Percentiles rank a stretch among this genome's conserved stretches.
These are phyloP conservation scores for Mus spicilegus DNA, from an alignment of 2,113 vertebrate species.

Conservation along the genomic window DNA sequence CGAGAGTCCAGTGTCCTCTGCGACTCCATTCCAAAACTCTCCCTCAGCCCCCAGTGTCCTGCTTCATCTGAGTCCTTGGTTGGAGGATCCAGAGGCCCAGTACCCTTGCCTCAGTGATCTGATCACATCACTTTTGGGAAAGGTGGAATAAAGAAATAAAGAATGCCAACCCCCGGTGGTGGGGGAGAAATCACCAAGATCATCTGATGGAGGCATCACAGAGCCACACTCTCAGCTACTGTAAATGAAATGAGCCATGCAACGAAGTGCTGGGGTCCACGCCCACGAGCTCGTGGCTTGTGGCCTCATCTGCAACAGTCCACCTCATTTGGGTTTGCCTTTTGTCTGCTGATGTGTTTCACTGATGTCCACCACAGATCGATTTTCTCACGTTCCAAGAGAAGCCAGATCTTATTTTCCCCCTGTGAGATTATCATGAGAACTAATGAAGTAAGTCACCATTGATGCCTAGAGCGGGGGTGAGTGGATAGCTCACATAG, in stretches of 20 bases:
- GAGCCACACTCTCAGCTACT: not conserved
- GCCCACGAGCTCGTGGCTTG: not conserved
- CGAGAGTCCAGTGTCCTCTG: not conserved
- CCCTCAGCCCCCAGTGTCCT: not conserved
- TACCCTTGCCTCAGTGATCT: not conserved
- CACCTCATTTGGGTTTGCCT: not conserved
- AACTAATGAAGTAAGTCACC: not conserved
- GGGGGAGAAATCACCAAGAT: not conserved
- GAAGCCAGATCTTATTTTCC: not conserved
- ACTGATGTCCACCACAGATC: not conserved
- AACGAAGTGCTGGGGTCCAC: not conserved
- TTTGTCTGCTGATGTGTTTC: not conserved
- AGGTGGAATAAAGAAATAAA: not conserved
- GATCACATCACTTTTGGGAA: not conserved
- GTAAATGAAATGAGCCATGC: not conserved
- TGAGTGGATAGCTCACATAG: too few relatives aligned
- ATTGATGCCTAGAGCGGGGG: not conserved
- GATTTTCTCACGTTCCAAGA: not conserved
- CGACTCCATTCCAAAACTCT: not conserved
- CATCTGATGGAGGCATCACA: not conserved
- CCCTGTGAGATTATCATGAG: not conserved
- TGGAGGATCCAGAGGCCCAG: not conserved
- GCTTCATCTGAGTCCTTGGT: not conserved
- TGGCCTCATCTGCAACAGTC: not conserved
- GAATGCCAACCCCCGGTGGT: not conserved